Conservation (phyloP, 2,797 vertebrate genomes). For the Pagetopsis macropterus region DNA sequence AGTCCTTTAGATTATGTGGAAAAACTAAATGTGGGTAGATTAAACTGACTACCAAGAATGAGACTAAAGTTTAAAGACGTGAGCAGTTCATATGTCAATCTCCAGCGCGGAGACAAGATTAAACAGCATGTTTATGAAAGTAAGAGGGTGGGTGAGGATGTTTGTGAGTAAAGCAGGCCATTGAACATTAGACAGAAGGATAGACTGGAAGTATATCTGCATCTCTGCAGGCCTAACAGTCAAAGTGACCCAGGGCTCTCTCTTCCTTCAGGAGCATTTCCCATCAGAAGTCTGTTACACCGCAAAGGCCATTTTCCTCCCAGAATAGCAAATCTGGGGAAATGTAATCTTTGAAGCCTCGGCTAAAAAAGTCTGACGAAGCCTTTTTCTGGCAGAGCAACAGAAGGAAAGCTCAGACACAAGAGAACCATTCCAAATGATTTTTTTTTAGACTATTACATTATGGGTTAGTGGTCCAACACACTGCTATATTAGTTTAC, state of each 20-base stretch:
- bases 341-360: conserved; percentile 72
- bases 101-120: conserved; percentile 19
- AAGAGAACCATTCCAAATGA: conserved; percentile 56
- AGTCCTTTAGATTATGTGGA: conserved; percentile 54
- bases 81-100: conserved; percentile 49
- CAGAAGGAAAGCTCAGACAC: conserved; percentile 40
- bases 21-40: conserved; percentile 49
- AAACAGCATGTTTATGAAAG: conserved; percentile 21
- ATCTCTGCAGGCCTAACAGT: conserved; percentile 51
- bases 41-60: conserved; percentile 53
- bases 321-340: conserved; percentile 71
- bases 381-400: conserved; percentile 57
- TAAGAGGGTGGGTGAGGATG: neutral
- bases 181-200: conserved; percentile 33
- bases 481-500: conserved; percentile 21
- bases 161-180: conserved; percentile 7
- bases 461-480: conserved; percentile 34
- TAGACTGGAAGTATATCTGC: conserved; percentile 17
- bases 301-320: conserved; percentile 70
- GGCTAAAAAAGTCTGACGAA: conserved; percentile 66
- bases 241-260: conserved; percentile 61
- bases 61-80: conserved; percentile 45
- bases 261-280: conserved; percentile 56
- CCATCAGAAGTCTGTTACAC: conserved; percentile 66
- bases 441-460: conserved; percentile 33